Percentiles rank a stretch among this genome's conserved stretches.
These are phyloP conservation scores for Planiliza haematocheilus DNA, from an alignment of 2,113 vertebrate genomes.

Conservation along the genomic window DNA sequence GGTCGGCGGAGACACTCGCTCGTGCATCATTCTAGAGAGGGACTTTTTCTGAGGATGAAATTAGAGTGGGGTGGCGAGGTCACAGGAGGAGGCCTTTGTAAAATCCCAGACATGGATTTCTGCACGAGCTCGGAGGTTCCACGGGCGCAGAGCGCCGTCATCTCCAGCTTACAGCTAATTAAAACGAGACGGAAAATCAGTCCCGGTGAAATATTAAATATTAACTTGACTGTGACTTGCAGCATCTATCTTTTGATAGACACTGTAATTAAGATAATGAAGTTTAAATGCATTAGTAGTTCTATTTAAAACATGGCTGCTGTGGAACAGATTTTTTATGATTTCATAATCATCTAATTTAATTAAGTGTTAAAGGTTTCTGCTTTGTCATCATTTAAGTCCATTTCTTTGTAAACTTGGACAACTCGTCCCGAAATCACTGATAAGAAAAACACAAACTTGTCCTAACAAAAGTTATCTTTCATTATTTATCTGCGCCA, in stretches of 20 bases:
- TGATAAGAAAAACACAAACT: no score
- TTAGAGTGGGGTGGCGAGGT: slow-evolving; percentile 20
- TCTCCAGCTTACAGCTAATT: slow-evolving; percentile 53
- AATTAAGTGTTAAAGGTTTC: slow-evolving; percentile 44
- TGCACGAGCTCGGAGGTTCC: slow-evolving; percentile 30
- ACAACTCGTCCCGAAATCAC: no score
- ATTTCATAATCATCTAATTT: slow-evolving; percentile 41
- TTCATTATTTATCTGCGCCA: background rate
- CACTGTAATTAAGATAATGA: slow-evolving; percentile 75
- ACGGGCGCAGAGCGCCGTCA: slow-evolving; percentile 21
- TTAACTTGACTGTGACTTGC: slow-evolving; percentile 63
- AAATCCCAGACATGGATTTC: slow-evolving; percentile 17
- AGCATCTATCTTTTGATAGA: slow-evolving; percentile 70
- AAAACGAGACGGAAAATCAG: slow-evolving; percentile 49
- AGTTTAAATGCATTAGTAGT: slow-evolving; percentile 67
- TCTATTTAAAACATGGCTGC: slow-evolving; percentile 67
- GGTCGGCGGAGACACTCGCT: slow-evolving; percentile 18
- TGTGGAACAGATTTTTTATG: slow-evolving; percentile 31
- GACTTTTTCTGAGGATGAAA: slow-evolving; percentile 26
- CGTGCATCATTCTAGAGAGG: slow-evolving; percentile 41
- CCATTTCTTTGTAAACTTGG: slow-evolving; percentile 26
- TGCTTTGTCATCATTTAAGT: slow-evolving; percentile 49
- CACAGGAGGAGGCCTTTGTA: slow-evolving; percentile 32
- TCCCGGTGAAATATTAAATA: slow-evolving; percentile 69
- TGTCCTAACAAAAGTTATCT: background rate